Evolutionary conservation across 2,888 invertebrate genomes (phyloP).

Genomic region (Drosophila gaucha): DNA sequence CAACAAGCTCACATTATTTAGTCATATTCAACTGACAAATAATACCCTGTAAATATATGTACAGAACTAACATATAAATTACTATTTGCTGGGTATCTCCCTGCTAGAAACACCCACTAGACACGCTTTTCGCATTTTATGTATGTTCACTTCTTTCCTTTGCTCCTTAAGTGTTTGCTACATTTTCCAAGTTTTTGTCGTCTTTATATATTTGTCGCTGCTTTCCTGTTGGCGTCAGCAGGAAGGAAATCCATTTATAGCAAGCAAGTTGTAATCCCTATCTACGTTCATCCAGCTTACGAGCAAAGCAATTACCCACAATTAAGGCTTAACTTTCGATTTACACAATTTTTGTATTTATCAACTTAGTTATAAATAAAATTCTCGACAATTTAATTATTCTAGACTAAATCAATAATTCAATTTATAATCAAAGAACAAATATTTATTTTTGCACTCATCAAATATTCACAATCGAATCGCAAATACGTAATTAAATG

Average conservation of each 20-base stretch:
- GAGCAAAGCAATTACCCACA: constrained; percentile 11
- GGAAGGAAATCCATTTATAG: constrained; percentile 23
- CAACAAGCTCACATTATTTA: constrained; percentile 33
- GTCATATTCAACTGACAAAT: too few relatives aligned
- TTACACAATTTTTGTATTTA: not conserved
- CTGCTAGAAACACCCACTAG: not conserved
- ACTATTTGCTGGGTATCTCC: not conserved
- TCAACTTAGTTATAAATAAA: too few relatives aligned
- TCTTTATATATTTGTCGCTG: not conserved
- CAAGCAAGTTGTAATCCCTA: not conserved
- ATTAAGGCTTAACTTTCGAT: not conserved
- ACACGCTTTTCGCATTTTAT: not conserved
- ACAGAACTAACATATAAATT: not conserved
- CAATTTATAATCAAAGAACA: constrained; percentile 2
- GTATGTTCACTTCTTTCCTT: constrained; percentile 5
- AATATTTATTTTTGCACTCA: not conserved
- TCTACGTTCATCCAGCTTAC: not conserved
- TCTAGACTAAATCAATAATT: constrained; percentile 4
- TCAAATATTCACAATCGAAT: too few relatives aligned
- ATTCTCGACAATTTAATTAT: constrained; percentile 2
- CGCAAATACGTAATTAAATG: too few relatives aligned
- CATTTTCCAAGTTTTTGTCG: constrained; percentile 3
- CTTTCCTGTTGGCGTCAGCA: constrained; percentile 21
- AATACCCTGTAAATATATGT: not conserved
- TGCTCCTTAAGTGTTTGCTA: constrained; percentile 6